Evolutionary conservation across 2,888 invertebrate species (phyloP), one percentile per base, ranked within the genome.

Genomic region (Penaeus monodon): DNA sequence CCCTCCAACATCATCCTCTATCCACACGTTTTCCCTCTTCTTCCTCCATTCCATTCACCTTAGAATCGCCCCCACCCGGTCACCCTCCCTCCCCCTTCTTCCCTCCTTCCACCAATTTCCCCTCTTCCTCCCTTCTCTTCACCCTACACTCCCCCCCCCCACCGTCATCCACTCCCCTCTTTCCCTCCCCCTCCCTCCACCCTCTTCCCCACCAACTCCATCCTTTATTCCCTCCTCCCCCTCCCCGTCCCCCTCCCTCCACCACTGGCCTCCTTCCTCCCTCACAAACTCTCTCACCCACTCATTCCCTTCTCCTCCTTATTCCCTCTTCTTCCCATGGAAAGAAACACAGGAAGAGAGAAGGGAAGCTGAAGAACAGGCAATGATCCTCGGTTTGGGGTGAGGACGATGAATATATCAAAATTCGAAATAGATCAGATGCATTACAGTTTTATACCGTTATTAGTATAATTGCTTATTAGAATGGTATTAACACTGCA

Each of bases 101-200:
- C 73, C 49, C n/a, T 29, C 68, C 24, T 29, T 49, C 63, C 73
- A 20, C 24, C 33, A 27, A 29, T 65, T 65, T 63, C 29, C 49
- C 29, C 33, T 73, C 33, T 29, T 73, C 70, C 57, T 57, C 44
- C 73, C 38, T 49, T 73, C 73, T 57, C 63, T 82, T 49, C 73
- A n/a, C 64, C 29, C 49, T 33, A 12, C 29, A 79, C n/a, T 44
- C 70, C 70, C 44, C 81, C 44, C 57, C 63, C 33, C 49, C 70
- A 27, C 33, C 17, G 29, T 24, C 57, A 44, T 44, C 44, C 1
- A 44, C 10, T 70, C 81, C 49, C 29, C 29, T 24, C 24, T 73
- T 0, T 29, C 27, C 27, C 57, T n/a, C 57, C 29, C 22, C 29
- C 29, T 70, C 22, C 12, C 38, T 33, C 74, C n/a, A 49, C n/a